These are phyloP conservation scores for Lepidurus couesii DNA, from an alignment of 1,140 invertebrate species.

Conservation along the genomic window DNA sequence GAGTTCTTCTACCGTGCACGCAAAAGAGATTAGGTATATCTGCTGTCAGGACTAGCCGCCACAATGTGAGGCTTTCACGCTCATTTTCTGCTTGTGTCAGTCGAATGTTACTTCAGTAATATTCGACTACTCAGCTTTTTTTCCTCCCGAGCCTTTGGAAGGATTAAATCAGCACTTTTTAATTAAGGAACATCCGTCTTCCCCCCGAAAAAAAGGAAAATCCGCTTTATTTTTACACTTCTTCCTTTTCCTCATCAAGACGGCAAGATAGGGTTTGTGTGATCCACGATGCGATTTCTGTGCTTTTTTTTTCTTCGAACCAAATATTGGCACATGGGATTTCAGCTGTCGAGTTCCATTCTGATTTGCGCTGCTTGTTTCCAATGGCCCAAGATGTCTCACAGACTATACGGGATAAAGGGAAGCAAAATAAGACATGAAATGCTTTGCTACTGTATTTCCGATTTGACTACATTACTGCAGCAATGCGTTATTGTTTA, in stretches of 20 bases:
- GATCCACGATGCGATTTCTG: not conserved
- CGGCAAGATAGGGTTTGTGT: too few relatives aligned
- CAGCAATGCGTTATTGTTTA: not conserved
- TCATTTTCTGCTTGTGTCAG: slow-evolving; percentile 5
- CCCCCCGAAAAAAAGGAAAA: not conserved
- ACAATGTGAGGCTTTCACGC: not conserved
- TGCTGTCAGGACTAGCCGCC: not conserved
- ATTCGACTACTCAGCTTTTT: slow-evolving; percentile 4
- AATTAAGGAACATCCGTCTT: not conserved
- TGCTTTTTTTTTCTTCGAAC: not conserved
- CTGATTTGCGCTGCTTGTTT: not conserved
- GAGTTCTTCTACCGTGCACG: too few relatives aligned
- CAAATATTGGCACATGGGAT: slow-evolving; percentile 15
- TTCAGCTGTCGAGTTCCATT: not conserved
- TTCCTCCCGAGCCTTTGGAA: not conserved
- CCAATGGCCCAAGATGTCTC: not conserved
- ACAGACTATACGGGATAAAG: not conserved
- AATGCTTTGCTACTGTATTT: not conserved
- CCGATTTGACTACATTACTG: not conserved
- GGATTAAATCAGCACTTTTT: slow-evolving; percentile 10
- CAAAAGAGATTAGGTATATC: not conserved
- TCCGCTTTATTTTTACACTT: not conserved
- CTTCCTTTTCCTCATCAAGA: not conserved
- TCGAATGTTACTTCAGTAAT: not conserved
- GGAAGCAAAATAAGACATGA: not conserved